Base-by-base conservation (phyloP, 2,797 vertebrate genomes). In the Girardinus metallicus region DNA sequence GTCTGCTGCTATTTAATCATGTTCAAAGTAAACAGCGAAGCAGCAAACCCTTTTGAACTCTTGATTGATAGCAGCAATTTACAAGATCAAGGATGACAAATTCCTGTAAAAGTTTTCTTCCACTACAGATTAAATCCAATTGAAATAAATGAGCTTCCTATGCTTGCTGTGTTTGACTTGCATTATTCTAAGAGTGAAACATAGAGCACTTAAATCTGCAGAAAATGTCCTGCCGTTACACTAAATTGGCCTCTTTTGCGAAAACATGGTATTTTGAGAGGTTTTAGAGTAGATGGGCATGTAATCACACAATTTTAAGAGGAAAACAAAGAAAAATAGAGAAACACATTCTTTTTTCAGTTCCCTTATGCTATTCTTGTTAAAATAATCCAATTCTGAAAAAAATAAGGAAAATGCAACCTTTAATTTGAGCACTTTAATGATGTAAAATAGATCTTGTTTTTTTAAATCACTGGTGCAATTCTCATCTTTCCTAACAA, bases 1-100 rank as follows among this genome's bases (percentile, higher is more conserved):
- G 75, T 83, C 39, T 64, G 46, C 53, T 74, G 86, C 82, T 81
- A 44, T 83, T 74, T 34, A 73, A 72, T 83, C 75, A 62, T 36
- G 64, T 74, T 41, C 9, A 41, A 80, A 76, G 79, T 57, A 77
- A 36, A 77, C 23, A 49, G 31, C 5, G 3, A 6, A 21, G 72
- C 10, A 43, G 36, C 21, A 85, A 76, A 72, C 74, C 41, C 60
- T 51, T 76, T 23, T 21, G 75, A 64, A 46, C 73, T 72, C 15
- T 62, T 47, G 41, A 77, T 44, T 43, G 46, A 29, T 79, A 53
- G 23, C 80, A 75, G 72, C 57, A 39, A 26, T 70, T 51, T 80
- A 60, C 29, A 31, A 70, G 44, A 73, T 49, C 39, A 44, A 46
- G 57, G 57, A 73, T 47, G 51, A 53, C 0, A 71, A 81, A 80